Evolutionary conservation across 2,888 invertebrate genomes (phyloP).

Genomic region (Drosophila anomalata): DNA sequence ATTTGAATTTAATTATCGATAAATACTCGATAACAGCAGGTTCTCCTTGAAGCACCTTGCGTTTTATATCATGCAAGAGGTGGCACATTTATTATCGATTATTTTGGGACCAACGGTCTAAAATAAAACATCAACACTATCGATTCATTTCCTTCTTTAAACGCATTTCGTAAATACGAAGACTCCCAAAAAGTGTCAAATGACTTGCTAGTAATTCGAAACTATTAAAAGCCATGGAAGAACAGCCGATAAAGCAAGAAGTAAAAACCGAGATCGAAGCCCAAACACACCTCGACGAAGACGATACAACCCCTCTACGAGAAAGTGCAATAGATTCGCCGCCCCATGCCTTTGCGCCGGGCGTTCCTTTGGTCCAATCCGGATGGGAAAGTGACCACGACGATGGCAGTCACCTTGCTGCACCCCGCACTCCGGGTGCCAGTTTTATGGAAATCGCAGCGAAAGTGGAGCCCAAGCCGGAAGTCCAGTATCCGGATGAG

Average conservation of each 20-base stretch:
- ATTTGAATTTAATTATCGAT: neutral
- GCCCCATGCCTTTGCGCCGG: neutral
- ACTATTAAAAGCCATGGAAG: slow-evolving; percentile 3
- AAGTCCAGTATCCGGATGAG: neutral
- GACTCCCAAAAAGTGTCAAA: neutral
- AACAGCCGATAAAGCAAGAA: slow-evolving; percentile 15
- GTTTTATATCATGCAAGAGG: too few relatives aligned
- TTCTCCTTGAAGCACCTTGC: neutral
- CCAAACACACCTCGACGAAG: slow-evolving; percentile 12
- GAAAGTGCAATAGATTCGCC: neutral
- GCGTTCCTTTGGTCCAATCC: neutral
- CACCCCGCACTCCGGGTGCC: slow-evolving; percentile 7
- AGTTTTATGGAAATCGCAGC: neutral
- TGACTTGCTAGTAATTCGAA: neutral
- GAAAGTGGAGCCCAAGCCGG: neutral
- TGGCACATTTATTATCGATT: neutral
- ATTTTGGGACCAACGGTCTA: neutral
- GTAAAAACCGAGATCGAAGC: slow-evolving; percentile 7
- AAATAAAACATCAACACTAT: neutral
- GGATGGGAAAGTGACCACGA: slow-evolving; percentile 37
- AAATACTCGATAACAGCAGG: neutral
- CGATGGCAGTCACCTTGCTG: neutral
- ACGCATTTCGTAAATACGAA: neutral
- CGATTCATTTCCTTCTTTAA: slow-evolving; percentile 1
- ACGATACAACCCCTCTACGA: slow-evolving; percentile 26